Evolutionary conservation across 1,140 invertebrate species (phyloP).

Genomic region (Brachionus koreanus): DNA sequence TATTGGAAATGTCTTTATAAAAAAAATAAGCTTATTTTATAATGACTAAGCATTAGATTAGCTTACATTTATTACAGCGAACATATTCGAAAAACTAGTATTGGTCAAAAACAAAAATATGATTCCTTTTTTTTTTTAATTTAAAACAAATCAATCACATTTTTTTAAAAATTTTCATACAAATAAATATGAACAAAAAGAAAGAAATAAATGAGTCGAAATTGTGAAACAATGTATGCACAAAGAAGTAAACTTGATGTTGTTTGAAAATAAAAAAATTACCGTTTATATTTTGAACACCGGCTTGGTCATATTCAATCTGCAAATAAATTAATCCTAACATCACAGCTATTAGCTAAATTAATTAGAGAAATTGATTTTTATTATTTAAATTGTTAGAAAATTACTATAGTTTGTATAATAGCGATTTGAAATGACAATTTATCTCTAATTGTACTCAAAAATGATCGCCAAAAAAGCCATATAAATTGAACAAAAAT

Average conservation of each 20-base stretch:
- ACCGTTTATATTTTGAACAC: slow-evolving; percentile 44
- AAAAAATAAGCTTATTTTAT: neutral
- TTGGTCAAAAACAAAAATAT: slow-evolving; percentile 81
- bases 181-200: neutral
- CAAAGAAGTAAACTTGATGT: neutral
- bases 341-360: slow-evolving; percentile 16
- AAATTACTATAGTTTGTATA: slow-evolving; percentile 31
- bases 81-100: slow-evolving; percentile 61
- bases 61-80: slow-evolving; percentile 44
- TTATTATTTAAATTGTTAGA: neutral
- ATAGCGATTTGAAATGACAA: slow-evolving; percentile 2
- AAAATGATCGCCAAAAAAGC: slow-evolving; percentile 31
- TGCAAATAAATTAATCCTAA: slow-evolving; percentile 36
- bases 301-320: slow-evolving; percentile 15
- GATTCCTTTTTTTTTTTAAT: neutral
- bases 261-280: neutral
- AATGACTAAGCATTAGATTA: neutral
- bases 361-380: neutral
- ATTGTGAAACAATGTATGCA: too few species aligned
- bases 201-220: too few species aligned
- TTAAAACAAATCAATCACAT: too few species aligned
- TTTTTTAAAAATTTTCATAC: too few species aligned
- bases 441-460: slow-evolving; percentile 3
- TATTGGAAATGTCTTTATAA: neutral
- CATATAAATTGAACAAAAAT: slow-evolving; percentile 39